phyloP scores from a whole-genome alignment of 1,140 invertebrate genomes.

The Ceratina australensis region DNA sequence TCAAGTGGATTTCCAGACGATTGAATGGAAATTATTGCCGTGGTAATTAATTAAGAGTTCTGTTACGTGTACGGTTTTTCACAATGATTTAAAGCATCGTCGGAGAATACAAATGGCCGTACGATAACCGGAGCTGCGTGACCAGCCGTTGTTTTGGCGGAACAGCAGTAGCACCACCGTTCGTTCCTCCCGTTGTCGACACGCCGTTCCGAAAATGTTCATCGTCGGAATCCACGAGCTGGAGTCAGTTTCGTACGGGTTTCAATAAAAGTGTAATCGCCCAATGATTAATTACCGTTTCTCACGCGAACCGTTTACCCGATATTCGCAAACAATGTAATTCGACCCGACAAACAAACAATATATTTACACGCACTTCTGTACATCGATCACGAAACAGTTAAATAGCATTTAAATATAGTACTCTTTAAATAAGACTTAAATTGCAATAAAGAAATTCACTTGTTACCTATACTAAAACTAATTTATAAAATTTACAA shows the following conservation, averaged over 20 bases:
- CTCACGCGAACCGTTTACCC: not conserved
- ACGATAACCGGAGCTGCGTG: not conserved
- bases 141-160: not conserved
- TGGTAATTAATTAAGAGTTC: conserved; percentile 16
- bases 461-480: too few relatives aligned
- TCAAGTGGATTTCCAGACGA: conserved; percentile 21
- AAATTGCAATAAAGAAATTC: too few relatives aligned
- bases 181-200: too few relatives aligned
- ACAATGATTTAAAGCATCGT: conserved; percentile 13
- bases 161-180: not conserved
- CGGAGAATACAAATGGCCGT: not conserved
- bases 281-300: conserved; percentile 9
- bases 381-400: too few relatives aligned
- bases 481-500: too few relatives aligned
- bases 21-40: conserved; percentile 14
- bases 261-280: not conserved
- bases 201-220: too few relatives aligned
- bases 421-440: too few relatives aligned
- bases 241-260: too few relatives aligned
- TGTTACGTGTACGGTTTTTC: not conserved
- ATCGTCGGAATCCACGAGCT: too few relatives aligned
- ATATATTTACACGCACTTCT: not conserved
- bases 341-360: not conserved
- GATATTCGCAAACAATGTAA: not conserved
- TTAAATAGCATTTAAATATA: too few relatives aligned